Base-by-base conservation (phyloP, 2,113 vertebrate species). In the Tupaia chinensis region DNA sequence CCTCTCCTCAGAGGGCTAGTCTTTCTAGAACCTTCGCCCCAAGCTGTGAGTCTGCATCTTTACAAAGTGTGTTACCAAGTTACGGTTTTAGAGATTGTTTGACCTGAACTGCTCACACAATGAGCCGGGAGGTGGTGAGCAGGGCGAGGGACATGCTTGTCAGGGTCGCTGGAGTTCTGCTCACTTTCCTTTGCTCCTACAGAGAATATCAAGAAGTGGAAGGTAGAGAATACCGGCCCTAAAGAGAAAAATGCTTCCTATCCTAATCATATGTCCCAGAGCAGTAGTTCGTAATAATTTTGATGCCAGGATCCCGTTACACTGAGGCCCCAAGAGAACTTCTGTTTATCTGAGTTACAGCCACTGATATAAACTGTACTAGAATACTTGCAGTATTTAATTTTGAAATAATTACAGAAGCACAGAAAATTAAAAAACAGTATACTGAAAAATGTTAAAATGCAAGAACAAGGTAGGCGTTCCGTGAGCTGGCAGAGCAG, bases 391-490 rank as follows among this genome's bases (percentile, higher is more conserved):
- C 78, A 89, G 84, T 5, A 22, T 94, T 78, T 73, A n/a, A 73
- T 32, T 95, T 73, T 96, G 88, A 95, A 93, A 79, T 72, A 88
- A 78, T 53, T 73, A 94, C 9, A 80, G 78, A 94, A 66, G 66
- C 58, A 87, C 4, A 78, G 53, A 56, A 96, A 88, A 74, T 70
- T 74, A 53, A 25, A 61, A 78, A 66, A 93, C 9, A 73, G 66
- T 60, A 68, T 25, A 15, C 1, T 58, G 2, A 76, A 89, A 93
- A 53, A n/a, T 19, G 27, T 63, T 63, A 86, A 77, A 85, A 73
- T 22, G n/a, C 73, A 77, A 90, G 61, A 60, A 96, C 25, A 79
- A 91, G 34, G 70, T 3, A 23, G 72, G n/a, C 60, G 22, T 12
- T 69, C 44, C 2, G n/a, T 12, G 23, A 66, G 69, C 29, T 16